Evolutionary conservation across 2,888 invertebrate species (phyloP).

Genomic region (Epistrophe grossulariae): DNA sequence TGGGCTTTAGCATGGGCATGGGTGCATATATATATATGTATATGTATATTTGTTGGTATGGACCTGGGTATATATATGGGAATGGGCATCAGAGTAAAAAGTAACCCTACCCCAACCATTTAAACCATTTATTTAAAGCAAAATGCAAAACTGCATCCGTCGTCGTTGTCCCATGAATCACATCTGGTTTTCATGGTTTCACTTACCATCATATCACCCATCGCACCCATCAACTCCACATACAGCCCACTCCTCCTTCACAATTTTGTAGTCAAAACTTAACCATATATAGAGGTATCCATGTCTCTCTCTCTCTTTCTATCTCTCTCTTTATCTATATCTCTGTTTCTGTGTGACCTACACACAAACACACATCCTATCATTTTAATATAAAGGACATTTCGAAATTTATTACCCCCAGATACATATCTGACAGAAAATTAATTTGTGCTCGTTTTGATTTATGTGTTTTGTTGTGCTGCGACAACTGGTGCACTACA

Average conservation of each 20-base stretch:
- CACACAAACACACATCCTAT: constrained; percentile 53
- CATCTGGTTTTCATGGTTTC: constrained; percentile 75
- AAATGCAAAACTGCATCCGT: constrained; percentile 75
- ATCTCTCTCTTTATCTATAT: not conserved
- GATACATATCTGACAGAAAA: constrained; percentile 76
- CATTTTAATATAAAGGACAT: constrained; percentile 76
- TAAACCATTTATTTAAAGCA: constrained; percentile 62
- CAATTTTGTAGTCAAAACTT: constrained; percentile 43
- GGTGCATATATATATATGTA: too few relatives aligned
- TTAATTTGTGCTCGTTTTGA: constrained; percentile 75
- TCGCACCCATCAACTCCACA: not conserved
- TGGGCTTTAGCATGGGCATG: constrained; percentile 4
- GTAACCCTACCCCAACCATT: constrained; percentile 1
- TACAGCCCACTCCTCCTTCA: not conserved
- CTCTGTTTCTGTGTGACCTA: constrained; percentile 5
- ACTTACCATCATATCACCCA: constrained; percentile 5
- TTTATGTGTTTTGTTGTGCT: constrained; percentile 74
- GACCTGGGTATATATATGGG: not conserved
- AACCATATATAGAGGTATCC: constrained; percentile 48
- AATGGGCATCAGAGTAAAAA: not conserved
- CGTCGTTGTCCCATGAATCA: constrained; percentile 68
- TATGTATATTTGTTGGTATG: not conserved
- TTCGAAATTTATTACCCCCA: constrained; percentile 74
- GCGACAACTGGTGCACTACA: constrained; percentile 74
- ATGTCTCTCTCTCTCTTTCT: constrained; percentile 17